Base-by-base conservation (phyloP, 2,888 invertebrate genomes). In the Drosophila phalerata region DNA sequence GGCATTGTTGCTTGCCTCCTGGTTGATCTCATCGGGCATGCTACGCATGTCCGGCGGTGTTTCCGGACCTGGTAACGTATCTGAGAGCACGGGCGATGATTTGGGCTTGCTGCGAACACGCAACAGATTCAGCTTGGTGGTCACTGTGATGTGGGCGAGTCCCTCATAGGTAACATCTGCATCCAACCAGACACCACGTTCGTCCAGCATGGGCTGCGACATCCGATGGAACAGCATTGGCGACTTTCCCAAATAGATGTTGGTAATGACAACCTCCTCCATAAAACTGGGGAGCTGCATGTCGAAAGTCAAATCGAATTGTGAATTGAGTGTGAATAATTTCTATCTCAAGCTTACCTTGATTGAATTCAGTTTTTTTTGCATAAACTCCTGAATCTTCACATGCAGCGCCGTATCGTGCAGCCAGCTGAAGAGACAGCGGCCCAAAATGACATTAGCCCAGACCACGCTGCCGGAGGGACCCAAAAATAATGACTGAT, bases 181-280 rank as follows among this genome's bases (percentile, higher is more conserved):
- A 91, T 98, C 97, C 1, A 97, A 93, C 97, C 97, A 98, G 15
- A 97, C 92, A 3, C 98, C 98, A 85, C 96, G 94, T 68, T 96
- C 95, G 90, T 97, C 96, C 40, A 96, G 89, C 47, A 94, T 92
- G 0, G 97, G 97, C 70, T 94, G 93, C 6, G 94, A 94, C 17
- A 94, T 93, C 61, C 94, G 94, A 73, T 94, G 94, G 66, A 96
- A 94, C 15, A 94, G 89, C 3, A 96, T 95, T 8, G 96, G 94
- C 0, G 94, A 94, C 58, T 93, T 92, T 8, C 97, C 97, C 78
- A 97, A 93, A 64, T 95, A 94, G 62, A 97, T 93, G 81, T 96
- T 95, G 3, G 95, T 95, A 53, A 97, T 94, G 19, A 94, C 93
- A 47, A 98, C 93, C 81, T 96, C 96, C 88, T 97, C 97, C 93